phyloP scores from a whole-genome alignment of 2,113 vertebrate species.

The Pelvicachromis taeniatus region DNA sequence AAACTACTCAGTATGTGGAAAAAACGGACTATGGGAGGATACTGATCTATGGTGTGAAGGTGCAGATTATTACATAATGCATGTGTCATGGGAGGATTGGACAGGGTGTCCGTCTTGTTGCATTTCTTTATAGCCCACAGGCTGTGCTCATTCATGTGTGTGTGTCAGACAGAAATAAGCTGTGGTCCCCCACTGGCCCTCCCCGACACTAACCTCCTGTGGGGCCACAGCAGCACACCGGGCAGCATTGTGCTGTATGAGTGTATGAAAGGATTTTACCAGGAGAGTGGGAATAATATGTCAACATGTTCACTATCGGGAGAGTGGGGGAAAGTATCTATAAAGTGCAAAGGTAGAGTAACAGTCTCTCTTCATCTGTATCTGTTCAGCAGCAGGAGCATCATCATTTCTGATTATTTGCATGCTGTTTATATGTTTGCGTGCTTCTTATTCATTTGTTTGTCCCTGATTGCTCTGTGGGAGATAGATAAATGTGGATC shows the following conservation, averaged over 20 bases:
- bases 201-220: constrained; percentile 56
- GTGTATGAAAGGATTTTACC: constrained; percentile 64
- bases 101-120: neutral
- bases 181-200: constrained; percentile 58
- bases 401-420: neutral
- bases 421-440: neutral
- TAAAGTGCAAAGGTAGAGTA: constrained; percentile 67
- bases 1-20: constrained; percentile 58
- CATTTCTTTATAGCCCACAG: neutral
- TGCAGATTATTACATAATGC: constrained; percentile 12
- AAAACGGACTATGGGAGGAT: constrained; percentile 65
- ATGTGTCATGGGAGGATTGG: neutral
- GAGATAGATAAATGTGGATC: neutral
- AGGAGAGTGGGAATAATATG: constrained; percentile 37
- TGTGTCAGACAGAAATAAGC: constrained; percentile 62
- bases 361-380: neutral
- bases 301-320: constrained; percentile 61
- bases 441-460: neutral
- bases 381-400: neutral
- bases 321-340: constrained; percentile 60
- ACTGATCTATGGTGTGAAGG: constrained; percentile 70
- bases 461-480: neutral
- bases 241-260: constrained; percentile 58
- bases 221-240: constrained; percentile 39
- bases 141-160: constrained; percentile 33